phyloP scores from a whole-genome alignment of 2,113 vertebrate genomes.

The Toxotes chatareus region DNA sequence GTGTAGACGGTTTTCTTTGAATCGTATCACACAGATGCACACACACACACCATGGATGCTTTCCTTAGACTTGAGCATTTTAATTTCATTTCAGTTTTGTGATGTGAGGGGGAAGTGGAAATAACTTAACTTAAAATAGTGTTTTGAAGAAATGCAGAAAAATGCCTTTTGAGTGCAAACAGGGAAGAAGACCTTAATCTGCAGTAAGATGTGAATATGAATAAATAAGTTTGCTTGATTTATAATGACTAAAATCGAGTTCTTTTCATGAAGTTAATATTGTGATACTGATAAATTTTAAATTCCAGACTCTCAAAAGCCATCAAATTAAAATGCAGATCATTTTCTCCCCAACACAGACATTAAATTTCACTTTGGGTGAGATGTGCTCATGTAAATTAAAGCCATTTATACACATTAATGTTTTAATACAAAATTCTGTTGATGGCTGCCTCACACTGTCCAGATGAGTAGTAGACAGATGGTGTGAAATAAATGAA shows the following conservation, averaged over 20 bases:
- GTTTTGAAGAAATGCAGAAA: constrained; percentile 9
- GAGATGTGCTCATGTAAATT: constrained; percentile 65
- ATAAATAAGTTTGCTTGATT: constrained; percentile 26
- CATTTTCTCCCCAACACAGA: constrained; percentile 52
- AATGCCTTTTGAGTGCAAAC: neutral
- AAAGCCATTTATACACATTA: constrained; percentile 60
- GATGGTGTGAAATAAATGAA: constrained; percentile 59
- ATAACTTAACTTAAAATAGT: neutral
- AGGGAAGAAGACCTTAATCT: constrained; percentile 8
- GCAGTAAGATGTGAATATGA: constrained; percentile 32
- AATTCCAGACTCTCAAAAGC: constrained; percentile 47
- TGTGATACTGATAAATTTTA: constrained; percentile 34
- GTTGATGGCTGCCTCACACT: constrained; percentile 29
- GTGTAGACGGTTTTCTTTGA: neutral
- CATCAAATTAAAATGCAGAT: constrained; percentile 50
- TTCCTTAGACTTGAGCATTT: neutral
- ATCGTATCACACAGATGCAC: neutral
- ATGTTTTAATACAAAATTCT: constrained; percentile 45
- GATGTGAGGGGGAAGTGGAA: neutral
- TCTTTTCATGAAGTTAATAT: constrained; percentile 48
- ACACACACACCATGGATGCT: neutral
- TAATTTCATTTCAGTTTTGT: neutral
- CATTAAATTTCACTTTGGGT: constrained; percentile 51
- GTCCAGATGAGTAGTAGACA: constrained; percentile 43
- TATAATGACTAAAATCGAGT: constrained; percentile 40